These are phyloP conservation scores for Ptiloglossa arizonensis DNA, from an alignment of 1,140 invertebrate species.

Conservation along the genomic window DNA sequence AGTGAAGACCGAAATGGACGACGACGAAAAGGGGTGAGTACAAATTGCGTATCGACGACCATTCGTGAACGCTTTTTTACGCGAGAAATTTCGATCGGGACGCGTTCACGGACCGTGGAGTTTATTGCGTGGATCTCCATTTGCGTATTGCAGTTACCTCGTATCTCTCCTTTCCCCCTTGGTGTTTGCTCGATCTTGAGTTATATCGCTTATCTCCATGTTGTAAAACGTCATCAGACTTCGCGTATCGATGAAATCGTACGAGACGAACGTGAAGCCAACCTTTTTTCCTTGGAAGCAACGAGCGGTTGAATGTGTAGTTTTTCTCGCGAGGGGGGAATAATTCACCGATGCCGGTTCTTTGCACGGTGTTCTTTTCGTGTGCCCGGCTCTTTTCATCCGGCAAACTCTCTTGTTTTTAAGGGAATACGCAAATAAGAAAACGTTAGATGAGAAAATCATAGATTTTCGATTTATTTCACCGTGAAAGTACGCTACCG, in stretches of 20 bases:
- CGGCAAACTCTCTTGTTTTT: background rate
- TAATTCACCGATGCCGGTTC: constrained; percentile 57
- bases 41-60: background rate
- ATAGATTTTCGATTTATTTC: constrained; percentile 24
- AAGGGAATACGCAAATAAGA: background rate
- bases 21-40: constrained; percentile 83
- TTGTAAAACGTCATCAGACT: background rate
- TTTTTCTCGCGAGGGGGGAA: constrained; percentile 28
- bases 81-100: constrained; percentile 34
- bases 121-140: constrained; percentile 64
- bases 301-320: constrained; percentile 6
- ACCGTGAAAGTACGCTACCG: constrained; percentile 41
- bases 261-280: constrained; percentile 3
- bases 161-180: background rate
- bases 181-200: background rate
- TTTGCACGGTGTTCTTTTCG: constrained; percentile 14
- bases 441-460: background rate
- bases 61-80: constrained; percentile 3
- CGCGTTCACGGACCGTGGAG: constrained; percentile 38
- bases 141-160: constrained; percentile 33
- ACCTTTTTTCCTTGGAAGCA: background rate
- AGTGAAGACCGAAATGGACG: constrained; percentile 83
- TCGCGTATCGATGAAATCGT: background rate
- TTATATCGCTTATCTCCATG: background rate
- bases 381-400: constrained; percentile 2